Conservation (phyloP, 1,140 invertebrate species). For the Monomorium pharaonis region DNA sequence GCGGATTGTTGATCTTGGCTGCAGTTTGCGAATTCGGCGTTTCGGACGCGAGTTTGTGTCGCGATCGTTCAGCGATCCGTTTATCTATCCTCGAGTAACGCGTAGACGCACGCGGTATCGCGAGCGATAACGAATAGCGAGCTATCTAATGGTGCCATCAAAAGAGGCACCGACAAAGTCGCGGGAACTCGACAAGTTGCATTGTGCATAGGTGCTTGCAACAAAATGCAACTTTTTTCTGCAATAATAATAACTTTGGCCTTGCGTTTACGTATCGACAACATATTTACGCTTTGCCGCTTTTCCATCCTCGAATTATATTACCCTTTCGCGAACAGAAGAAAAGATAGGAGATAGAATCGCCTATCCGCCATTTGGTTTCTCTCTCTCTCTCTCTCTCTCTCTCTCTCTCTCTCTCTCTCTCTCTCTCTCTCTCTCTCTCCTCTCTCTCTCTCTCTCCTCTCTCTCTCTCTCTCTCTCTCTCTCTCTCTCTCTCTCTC, state of each 20-base stretch:
- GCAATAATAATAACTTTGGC: conserved; percentile 7
- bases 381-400: neutral
- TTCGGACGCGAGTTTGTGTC: neutral
- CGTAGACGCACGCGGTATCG: neutral
- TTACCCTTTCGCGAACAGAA: neutral
- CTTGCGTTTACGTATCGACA: neutral
- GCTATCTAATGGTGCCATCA: conserved; percentile 48
- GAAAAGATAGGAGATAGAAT: neutral
- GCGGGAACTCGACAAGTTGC: neutral
- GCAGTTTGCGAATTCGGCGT: conserved; percentile 18
- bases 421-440: neutral
- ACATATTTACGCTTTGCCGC: neutral
- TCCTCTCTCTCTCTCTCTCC: neutral
- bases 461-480: neutral
- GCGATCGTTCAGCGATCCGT: conserved; percentile 32
- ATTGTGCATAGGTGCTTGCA: neutral
- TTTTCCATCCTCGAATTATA: neutral
- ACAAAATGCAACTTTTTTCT: neutral
- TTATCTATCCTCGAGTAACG: conserved; percentile 31
- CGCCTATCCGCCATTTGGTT: neutral
- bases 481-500: neutral
- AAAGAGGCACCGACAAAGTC: neutral
- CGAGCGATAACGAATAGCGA: conserved; percentile 28
- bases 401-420: neutral
- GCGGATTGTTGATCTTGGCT: conserved; percentile 46